Base-by-base conservation (phyloP, 2,797 vertebrate genomes). In the Eulemur rubriventer region DNA sequence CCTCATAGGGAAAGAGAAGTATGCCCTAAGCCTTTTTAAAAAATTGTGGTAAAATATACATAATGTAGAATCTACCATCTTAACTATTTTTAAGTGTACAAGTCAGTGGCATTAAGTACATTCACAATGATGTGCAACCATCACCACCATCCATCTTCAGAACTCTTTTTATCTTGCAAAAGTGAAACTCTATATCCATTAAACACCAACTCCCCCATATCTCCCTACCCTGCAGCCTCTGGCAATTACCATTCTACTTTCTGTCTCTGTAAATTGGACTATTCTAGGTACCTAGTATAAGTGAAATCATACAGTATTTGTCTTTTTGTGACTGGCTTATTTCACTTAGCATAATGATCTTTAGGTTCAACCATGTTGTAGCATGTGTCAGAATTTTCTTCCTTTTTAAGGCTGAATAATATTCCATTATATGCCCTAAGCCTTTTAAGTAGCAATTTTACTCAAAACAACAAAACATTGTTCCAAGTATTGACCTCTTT, bases 401-500 rank as follows among this genome's bases (percentile, higher is more conserved):
- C 41, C 75, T 91, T 88, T 78, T 96, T 48, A 91, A 95, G 55
- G 4, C 33, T 79, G n/a, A 61, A 65, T 88, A 67, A 55, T 93
- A 85, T 67, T 84, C 59, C 9, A 35, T 16, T 82, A 12, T 79
- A 26, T 93, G 33, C 20, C 22, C 35, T 73, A 72, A 69, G 35
- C 33, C 76, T 90, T 92, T 72, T 84, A 92, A 89, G 57, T 87
- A 70, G 79, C 33, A 33, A 18, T 83, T 97, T 83, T 94, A 84
- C 52, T 92, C 84, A 70, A 89, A 93, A 12, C 48, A 88, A 30
- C 10, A 81, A 89, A 96, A 76, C 59, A 70, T 85, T 48, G 6
- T 70, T 89, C 48, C 26, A 80, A 91, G n/a, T 90, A 80, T 84
- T 55, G 61, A 85, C 16, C 16, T 82, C 61, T 61, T 96, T 97